Evolutionary conservation across 2,113 vertebrate species (phyloP).

Genomic region (Saccopteryx bilineata): DNA sequence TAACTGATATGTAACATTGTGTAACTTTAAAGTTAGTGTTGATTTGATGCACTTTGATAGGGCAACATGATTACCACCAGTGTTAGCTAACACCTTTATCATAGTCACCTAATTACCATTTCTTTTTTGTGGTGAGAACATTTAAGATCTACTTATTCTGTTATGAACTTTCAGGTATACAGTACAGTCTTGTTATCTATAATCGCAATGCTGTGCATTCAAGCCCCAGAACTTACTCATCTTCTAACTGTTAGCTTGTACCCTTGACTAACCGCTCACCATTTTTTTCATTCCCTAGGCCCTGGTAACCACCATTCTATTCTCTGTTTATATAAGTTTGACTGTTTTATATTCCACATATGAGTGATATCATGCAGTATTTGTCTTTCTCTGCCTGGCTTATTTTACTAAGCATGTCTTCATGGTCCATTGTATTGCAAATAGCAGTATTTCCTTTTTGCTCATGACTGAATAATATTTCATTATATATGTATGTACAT

Average conservation of each 20-base stretch:
- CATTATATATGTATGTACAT: background rate
- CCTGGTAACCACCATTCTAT: background rate
- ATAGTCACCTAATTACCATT: background rate
- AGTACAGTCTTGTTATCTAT: background rate
- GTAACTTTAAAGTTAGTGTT: background rate
- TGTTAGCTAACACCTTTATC: background rate
- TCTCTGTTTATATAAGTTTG: background rate
- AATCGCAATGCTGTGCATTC: background rate
- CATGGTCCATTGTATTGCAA: background rate
- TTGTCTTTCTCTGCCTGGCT: background rate
- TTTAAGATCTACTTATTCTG: background rate
- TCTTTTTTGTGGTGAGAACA: background rate
- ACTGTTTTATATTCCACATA: background rate
- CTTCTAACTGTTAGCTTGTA: background rate
- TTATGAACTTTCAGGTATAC: background rate
- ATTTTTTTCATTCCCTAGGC: background rate
- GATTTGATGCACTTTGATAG: background rate
- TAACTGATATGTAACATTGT: background rate
- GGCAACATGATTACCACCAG: background rate
- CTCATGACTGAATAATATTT: too few species aligned
- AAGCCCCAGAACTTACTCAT: background rate
- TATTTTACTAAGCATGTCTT: background rate
- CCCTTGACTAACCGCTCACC: background rate
- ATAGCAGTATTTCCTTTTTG: background rate
- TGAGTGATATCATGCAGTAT: background rate